Conservation (phyloP, 1,140 invertebrate species). For the Apis cerana region DNA sequence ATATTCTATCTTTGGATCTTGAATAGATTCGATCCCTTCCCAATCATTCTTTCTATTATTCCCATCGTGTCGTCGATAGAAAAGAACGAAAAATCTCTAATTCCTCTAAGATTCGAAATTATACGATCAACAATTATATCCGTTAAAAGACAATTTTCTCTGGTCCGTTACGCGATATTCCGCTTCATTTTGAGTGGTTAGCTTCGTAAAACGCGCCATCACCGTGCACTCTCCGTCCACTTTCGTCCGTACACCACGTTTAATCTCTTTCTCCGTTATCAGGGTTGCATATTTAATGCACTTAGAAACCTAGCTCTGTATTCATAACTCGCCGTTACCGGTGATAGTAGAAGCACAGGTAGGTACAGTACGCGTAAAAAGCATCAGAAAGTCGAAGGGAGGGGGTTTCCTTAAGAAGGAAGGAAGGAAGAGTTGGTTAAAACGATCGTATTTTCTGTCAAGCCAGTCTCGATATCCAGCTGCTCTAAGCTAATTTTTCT, state of each 20-base stretch:
- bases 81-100: too few relatives aligned
- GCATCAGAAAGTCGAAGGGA: constrained; percentile 46
- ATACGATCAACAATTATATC: too few relatives aligned
- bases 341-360: constrained; percentile 46
- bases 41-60: too few relatives aligned
- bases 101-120: too few relatives aligned
- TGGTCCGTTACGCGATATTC: constrained; percentile 38
- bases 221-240: neutral
- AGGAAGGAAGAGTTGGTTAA: neutral
- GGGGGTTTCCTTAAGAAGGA: neutral
- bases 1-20: too few relatives aligned
- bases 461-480: too few relatives aligned
- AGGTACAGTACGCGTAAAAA: constrained; percentile 49
- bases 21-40: too few relatives aligned
- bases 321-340: constrained; percentile 64
- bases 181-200: constrained; percentile 63
- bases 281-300: constrained; percentile 64
- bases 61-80: too few relatives aligned
- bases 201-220: constrained; percentile 54
- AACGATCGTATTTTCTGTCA: constrained; percentile 16
- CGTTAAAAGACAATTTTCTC: neutral
- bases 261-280: constrained; percentile 65
- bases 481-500: too few relatives aligned
- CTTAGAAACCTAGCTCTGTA: constrained; percentile 63
- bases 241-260: neutral